phyloP scores from a whole-genome alignment of 92 coral and sea anemone species.

The Parazoanthus darwini region DNA sequence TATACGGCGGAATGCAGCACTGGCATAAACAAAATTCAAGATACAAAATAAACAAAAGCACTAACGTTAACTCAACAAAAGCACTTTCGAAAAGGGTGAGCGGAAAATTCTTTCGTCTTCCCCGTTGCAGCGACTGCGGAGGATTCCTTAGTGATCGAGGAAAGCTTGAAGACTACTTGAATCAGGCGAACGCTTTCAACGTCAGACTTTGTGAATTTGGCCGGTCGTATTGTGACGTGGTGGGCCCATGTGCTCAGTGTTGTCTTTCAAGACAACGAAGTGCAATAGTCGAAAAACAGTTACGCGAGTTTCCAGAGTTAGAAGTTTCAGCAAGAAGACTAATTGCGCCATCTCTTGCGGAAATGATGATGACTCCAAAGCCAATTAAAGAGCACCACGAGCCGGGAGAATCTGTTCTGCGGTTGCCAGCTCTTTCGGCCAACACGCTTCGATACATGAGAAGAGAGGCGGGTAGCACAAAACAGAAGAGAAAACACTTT shows the following conservation, averaged over 20 bases:
- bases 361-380: slow-evolving; percentile 51
- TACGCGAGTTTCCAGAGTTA: slow-evolving; percentile 75
- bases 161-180: slow-evolving; percentile 38
- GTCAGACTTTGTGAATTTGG: slow-evolving; percentile 59
- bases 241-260: slow-evolving; percentile 88
- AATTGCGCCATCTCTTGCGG: slow-evolving; percentile 75
- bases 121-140: slow-evolving; percentile 68
- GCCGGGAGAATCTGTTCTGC: slow-evolving; percentile 53
- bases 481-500: slow-evolving; percentile 56
- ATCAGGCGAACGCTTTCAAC: slow-evolving; percentile 6
- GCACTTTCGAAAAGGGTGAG: slow-evolving; percentile 26
- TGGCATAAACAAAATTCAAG: slow-evolving; percentile 66
- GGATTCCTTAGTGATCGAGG: slow-evolving; percentile 62
- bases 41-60: background rate
- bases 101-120: slow-evolving; percentile 32
- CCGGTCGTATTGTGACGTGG: slow-evolving; percentile 76
- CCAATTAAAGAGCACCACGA: slow-evolving; percentile 5
- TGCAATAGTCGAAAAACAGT: slow-evolving; percentile 68
- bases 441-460: slow-evolving; percentile 78
- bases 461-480: slow-evolving; percentile 78
- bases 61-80: slow-evolving; percentile 63
- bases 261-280: slow-evolving; percentile 57
- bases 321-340: slow-evolving; percentile 79
- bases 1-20: slow-evolving; percentile 77
- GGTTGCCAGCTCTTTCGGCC: slow-evolving; percentile 64